Base-by-base conservation (phyloP, 2,113 vertebrate genomes). In the Hydropotes inermis region DNA sequence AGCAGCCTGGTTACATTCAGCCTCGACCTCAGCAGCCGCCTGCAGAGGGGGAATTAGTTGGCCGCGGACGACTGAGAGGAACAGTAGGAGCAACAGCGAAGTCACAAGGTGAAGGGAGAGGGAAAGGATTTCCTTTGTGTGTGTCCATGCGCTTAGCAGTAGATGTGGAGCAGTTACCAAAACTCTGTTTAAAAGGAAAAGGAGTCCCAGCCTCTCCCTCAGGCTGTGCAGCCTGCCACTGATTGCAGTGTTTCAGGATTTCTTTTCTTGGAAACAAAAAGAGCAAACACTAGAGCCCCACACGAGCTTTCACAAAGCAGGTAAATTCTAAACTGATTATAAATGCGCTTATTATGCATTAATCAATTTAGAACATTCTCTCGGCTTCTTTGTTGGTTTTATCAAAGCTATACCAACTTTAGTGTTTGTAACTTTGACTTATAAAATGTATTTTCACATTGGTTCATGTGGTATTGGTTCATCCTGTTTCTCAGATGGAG, bases 21-120 rank as follows among this genome's bases (percentile, higher is more conserved):
- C 36, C 0, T 0, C 94, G 94, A 1, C 88, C 54, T 1, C 97
- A 95, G 47, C 97, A 97, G 4, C 2, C 67, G 0, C 33, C 55
- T 0, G 0, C 93, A 10, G 99, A 99, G 4, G 98, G 97, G 23
- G 98, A 99, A 1, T 55, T 98, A 1, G 96, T 98, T 1, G 99
- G 99, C n/a, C 98, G 98, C 12, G 99, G 99, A 70, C 99, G 97
- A 10, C 99, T 99, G 95, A 98, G 97, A 89, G 97, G 85, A 17
- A 89, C 95, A 7, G 97, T 91, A 1, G 95, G 67, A 21, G 67
- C 97, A 1, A 61, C 96, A 45, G 87, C 89, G 81, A 83, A 98
- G 88, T 90, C 98, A 30, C 98, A 98, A 98, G 99, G 99, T 99
- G 97, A 95, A n/a, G 89, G 98, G 47, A 8, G 2, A 30, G 30